phyloP scores from a whole-genome alignment of 2,797 vertebrate genomes.

The Geotria australis region DNA sequence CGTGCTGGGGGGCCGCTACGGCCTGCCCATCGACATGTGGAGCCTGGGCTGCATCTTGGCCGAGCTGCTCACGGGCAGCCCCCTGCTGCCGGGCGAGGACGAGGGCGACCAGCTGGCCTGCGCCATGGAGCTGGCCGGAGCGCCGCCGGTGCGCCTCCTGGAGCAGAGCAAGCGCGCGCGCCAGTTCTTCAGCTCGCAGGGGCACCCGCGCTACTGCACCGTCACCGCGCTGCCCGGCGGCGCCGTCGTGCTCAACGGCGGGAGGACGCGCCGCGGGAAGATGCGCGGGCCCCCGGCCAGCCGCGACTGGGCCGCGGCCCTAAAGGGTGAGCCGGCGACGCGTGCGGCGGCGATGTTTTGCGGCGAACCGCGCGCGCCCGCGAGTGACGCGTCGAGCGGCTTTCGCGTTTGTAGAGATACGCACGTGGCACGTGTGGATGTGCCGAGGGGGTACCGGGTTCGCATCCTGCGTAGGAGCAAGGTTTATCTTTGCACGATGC shows the following conservation, averaged over 20 bases:
- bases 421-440: no score
- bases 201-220: constrained; percentile 76
- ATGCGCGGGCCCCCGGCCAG: constrained; percentile 51
- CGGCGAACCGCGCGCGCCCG: no score
- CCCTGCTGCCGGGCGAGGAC: constrained; percentile 75
- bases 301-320: constrained; percentile 53
- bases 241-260: constrained; percentile 34
- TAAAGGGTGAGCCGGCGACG: constrained; percentile 42
- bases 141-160: constrained; percentile 58
- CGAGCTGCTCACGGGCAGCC: constrained; percentile 77
- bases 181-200: constrained; percentile 90
- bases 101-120: constrained; percentile 86
- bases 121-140: constrained; percentile 80
- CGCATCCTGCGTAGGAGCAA: no score
- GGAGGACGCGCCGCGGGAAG: constrained; percentile 58
- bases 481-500: no score
- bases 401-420: no score
- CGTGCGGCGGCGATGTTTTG: no score
- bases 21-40: constrained; percentile 92
- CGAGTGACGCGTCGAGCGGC: no score
- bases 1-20: constrained; percentile 67
- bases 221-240: constrained; percentile 39
- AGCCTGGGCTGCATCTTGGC: constrained; percentile 90
- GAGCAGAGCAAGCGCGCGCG: constrained; percentile 74
- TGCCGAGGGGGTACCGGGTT: no score